Percentiles rank a stretch among this genome's conserved stretches.
phyloP scores from a whole-genome alignment of 2,797 vertebrate genomes.

The Sebastes minor region DNA sequence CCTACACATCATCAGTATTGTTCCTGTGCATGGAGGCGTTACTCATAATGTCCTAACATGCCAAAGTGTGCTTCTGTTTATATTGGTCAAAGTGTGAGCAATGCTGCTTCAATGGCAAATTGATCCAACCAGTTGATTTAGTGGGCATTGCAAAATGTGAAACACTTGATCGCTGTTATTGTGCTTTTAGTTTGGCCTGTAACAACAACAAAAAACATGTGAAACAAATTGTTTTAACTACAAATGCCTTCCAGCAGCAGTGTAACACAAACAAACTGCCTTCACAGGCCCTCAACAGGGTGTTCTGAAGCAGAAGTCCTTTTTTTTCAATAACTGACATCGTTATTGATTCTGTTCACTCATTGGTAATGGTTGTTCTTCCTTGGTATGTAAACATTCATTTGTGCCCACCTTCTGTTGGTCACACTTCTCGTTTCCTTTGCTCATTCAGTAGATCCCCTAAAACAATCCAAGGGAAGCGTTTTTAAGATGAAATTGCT shows the following conservation, averaged over 20 bases:
- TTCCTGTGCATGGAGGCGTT: slow-evolving; percentile 70
- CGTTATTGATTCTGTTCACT: slow-evolving; percentile 70
- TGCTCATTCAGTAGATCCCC: slow-evolving; percentile 68
- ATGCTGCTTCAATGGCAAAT: slow-evolving; percentile 74
- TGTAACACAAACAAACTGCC: slow-evolving; percentile 59
- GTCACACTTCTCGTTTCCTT: slow-evolving; percentile 67
- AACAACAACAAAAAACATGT: background rate
- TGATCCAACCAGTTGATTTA: background rate
- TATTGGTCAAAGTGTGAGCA: slow-evolving; percentile 61
- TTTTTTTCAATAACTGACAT: slow-evolving; percentile 67
- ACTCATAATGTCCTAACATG: slow-evolving; percentile 70
- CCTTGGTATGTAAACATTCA: slow-evolving; percentile 78
- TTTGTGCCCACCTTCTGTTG: slow-evolving; percentile 65
- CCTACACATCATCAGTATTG: slow-evolving; percentile 66
- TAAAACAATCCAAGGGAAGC: slow-evolving; percentile 48
- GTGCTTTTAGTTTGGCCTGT: background rate
- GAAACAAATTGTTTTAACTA: background rate
- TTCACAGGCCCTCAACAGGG: slow-evolving; percentile 53
- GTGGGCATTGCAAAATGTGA: slow-evolving; percentile 7
- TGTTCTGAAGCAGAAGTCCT: slow-evolving; percentile 52
- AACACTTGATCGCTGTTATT: background rate
- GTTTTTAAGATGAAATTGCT: slow-evolving; percentile 45
- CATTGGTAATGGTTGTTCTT: slow-evolving; percentile 79
- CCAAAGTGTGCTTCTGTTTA: slow-evolving; percentile 57
- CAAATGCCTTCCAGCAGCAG: slow-evolving; percentile 72